Evolutionary conservation across 2,113 vertebrate species (phyloP).

Genomic region (Cheilinus undulatus): DNA sequence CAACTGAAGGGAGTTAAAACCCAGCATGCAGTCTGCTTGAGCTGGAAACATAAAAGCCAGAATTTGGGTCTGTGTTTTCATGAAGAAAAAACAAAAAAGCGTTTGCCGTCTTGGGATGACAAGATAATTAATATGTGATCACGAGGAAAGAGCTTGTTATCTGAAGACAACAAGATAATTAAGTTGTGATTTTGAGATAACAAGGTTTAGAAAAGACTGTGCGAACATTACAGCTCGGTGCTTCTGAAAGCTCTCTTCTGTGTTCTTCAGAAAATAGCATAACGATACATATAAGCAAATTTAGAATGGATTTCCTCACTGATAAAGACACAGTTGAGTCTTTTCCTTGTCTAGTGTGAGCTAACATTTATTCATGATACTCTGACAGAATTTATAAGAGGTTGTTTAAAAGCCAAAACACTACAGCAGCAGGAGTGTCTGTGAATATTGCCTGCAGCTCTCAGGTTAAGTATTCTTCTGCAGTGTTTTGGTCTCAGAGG

Average conservation of each 20-base stretch:
- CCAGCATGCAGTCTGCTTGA: neutral
- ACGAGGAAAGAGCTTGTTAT: constrained; percentile 44
- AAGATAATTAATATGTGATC: constrained; percentile 55
- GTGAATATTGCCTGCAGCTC: constrained; percentile 38
- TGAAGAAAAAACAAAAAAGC: constrained; percentile 11
- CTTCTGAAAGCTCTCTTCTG: neutral
- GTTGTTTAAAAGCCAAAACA: constrained; percentile 22
- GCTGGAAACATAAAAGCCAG: constrained; percentile 6
- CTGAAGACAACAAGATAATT: constrained; percentile 61
- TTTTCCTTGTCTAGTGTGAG: neutral
- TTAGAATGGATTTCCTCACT: too few relatives aligned
- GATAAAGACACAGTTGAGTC: too few relatives aligned
- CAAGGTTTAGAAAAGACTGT: constrained; percentile 25
- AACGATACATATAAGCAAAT: constrained; percentile 11
- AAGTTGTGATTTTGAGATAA: constrained; percentile 58
- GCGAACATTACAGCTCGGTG: constrained; percentile 2
- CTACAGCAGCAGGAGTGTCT: constrained; percentile 24
- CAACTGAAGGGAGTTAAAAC: neutral
- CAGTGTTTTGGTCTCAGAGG: constrained; percentile 25
- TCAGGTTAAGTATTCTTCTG: constrained; percentile 49
- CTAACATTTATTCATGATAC: constrained; percentile 10
- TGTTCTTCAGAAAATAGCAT: constrained; percentile 8
- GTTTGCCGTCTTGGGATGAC: constrained; percentile 45
- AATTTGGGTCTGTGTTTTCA: constrained; percentile 12
- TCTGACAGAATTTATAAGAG: constrained; percentile 12